Percentiles rank a stretch among this genome's conserved stretches.
Evolutionary conservation across 1,140 invertebrate genomes (phyloP).

Genomic region (Anoplolepis gracilipes): DNA sequence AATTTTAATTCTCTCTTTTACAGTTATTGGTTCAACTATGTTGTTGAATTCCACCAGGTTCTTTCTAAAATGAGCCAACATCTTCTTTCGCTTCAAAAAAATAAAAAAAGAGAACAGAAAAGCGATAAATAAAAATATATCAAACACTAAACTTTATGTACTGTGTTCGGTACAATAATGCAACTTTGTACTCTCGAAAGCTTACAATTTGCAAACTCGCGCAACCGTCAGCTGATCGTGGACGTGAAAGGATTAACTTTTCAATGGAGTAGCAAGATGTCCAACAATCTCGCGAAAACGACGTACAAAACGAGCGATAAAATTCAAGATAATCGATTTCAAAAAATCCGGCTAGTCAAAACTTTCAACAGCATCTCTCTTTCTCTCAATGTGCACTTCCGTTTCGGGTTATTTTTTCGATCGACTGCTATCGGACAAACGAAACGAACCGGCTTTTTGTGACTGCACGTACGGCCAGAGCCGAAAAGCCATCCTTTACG

Average conservation of each 20-base stretch:
- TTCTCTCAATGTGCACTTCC: no score
- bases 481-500: constrained; percentile 69
- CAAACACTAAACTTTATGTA: constrained; percentile 24
- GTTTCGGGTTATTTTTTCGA: constrained; percentile 10
- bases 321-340: constrained; percentile 12
- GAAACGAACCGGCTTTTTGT: neutral
- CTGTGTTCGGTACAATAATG: neutral
- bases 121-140: constrained; percentile 12
- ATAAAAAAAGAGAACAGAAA: neutral
- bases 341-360: neutral
- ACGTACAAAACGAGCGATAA: neutral
- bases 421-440: neutral
- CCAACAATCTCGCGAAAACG: constrained; percentile 1
- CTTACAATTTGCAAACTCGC: neutral
- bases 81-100: neutral
- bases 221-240: neutral
- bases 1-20: neutral
- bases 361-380: no score
- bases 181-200: neutral
- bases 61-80: neutral
- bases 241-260: constrained; percentile 29
- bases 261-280: constrained; percentile 10
- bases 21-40: no score
- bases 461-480: neutral
- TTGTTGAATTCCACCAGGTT: neutral